Base-by-base conservation (phyloP, 1,140 invertebrate genomes). In the Drosophila oshimai region DNA sequence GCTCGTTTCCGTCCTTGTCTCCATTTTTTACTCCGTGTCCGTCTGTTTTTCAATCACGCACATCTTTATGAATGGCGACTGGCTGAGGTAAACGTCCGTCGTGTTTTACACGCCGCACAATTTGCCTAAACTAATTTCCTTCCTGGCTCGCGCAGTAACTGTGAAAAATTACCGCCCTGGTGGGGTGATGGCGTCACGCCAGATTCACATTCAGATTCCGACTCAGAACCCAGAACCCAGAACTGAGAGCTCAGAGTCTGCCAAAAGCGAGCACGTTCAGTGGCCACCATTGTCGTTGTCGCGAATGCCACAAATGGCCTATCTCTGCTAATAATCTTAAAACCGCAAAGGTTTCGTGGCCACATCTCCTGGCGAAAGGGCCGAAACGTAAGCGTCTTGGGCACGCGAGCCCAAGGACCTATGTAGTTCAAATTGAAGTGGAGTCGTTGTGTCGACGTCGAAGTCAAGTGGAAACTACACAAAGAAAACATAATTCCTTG, bases 91-190 rank as follows among this genome's bases (percentile, higher is more conserved):
- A 79, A 72, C 80, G 81, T 86, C 70, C 69, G 74, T 78, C 83
- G 86, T 87, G 80, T 87, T 87, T 74, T 83, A 77, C 73, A 77
- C 60, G 83, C 74, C 74, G 47, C 83, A 88, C 83, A 87, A 87
- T 87, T 87, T 87, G 83, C 83, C 83, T 81, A 88, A 87, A 88
- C 83, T 87, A 87, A 87, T 87, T 87, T 88, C 83, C 83, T 81
- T 74, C 45, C 62, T 58, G 46, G 37, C 18, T 29, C 12, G 61
- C 47, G 26, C 45, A 61, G 36, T 37, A 58, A 86, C 51, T 86
- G 80, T 86, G 75, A 84, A 84, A 84, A 84, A 84, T 84, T 72
- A 55, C 80, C 58, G 58, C 39, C 44, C 57, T 58, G 64, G 70
- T 67, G 72, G 78, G 50, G 2, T 44, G 49, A 51, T 58, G 62